These are phyloP conservation scores for Calephelis perditalis DNA, from an alignment of 2,888 invertebrate species.

Conservation along the genomic window DNA sequence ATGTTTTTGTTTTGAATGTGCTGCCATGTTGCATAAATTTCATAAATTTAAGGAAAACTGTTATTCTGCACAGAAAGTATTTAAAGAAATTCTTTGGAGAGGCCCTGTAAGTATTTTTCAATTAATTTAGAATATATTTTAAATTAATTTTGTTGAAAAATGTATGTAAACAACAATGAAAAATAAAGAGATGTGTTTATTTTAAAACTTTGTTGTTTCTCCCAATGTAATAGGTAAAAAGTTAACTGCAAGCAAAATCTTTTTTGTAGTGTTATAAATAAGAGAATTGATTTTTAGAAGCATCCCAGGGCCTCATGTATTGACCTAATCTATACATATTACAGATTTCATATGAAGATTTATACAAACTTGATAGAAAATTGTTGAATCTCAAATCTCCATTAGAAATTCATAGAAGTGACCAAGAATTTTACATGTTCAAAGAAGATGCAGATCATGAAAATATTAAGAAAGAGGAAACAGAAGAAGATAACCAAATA, in stretches of 20 bases:
- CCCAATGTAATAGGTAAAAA: no score
- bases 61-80: constrained; percentile 42
- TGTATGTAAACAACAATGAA: no score
- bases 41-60: constrained; percentile 62
- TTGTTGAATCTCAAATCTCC: constrained; percentile 39
- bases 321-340: constrained; percentile 20
- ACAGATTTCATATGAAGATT: constrained; percentile 44
- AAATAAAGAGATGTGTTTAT: no score
- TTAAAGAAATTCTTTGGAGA: constrained; percentile 46
- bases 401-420: constrained; percentile 29
- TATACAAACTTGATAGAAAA: constrained; percentile 45
- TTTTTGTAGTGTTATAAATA: no score
- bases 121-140: no score
- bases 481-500: constrained; percentile 17
- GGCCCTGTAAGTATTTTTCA: constrained; percentile 44
- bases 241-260: no score
- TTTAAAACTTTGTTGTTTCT: no score
- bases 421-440: neutral
- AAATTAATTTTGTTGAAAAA: no score
- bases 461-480: constrained; percentile 9
- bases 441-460: constrained; percentile 23
- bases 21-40: constrained; percentile 51
- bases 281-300: neutral
- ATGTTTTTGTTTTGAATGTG: constrained; percentile 59
- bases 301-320: constrained; percentile 15